These are phyloP conservation scores for Chionomys nivalis DNA, from an alignment of 2,113 vertebrate species.

Conservation along the genomic window DNA sequence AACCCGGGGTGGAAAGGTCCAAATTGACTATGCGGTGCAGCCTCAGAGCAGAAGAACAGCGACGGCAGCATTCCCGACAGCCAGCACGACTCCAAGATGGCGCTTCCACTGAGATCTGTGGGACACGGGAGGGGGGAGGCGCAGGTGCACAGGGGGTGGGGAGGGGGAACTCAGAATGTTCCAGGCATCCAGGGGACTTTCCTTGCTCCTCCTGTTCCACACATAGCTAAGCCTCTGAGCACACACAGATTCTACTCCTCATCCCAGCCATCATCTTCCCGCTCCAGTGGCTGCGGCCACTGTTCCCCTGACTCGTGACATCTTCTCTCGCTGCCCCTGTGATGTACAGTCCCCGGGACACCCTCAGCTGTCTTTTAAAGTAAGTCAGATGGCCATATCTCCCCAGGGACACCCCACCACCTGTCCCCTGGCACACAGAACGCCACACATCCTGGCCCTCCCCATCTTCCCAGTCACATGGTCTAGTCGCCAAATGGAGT, in stretches of 20 bases:
- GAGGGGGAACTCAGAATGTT: background rate
- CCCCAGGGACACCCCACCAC: background rate
- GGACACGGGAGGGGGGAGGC: background rate
- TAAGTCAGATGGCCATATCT: background rate
- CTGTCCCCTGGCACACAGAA: background rate
- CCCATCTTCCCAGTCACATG: background rate
- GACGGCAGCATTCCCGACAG: background rate
- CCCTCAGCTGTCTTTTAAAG: background rate
- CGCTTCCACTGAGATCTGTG: background rate
- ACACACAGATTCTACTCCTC: fast-evolving
- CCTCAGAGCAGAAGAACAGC: background rate
- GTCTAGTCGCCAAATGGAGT: background rate
- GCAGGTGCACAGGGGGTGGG: fast-evolving
- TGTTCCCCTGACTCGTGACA: background rate
- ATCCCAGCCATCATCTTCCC: background rate
- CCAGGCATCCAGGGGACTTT: background rate
- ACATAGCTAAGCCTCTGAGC: background rate
- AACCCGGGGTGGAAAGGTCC: background rate
- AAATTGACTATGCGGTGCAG: background rate
- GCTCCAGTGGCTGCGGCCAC: background rate
- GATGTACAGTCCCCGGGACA: background rate
- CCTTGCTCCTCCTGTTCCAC: background rate
- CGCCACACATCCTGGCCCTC: fast-evolving
- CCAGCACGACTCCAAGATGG: background rate
- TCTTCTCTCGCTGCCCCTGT: background rate